Percentiles rank a stretch among this genome's conserved stretches.
Conservation (phyloP, 2,797 vertebrate genomes). For the Onychomys torridus region DNA sequence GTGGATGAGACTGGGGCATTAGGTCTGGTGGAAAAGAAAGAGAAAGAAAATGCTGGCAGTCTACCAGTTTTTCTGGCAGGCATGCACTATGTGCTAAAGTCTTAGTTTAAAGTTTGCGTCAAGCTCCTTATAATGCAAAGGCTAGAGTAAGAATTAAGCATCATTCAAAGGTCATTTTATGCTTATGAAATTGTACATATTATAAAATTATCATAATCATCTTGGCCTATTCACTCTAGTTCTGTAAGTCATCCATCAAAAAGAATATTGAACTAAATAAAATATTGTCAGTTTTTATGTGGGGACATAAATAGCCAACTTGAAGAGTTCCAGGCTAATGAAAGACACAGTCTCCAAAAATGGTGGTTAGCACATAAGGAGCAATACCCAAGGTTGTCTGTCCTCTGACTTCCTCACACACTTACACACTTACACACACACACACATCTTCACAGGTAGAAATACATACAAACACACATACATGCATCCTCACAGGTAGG, state of each 20-base stretch:
- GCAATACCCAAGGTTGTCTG: not conserved
- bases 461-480: not conserved
- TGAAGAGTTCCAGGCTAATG: not conserved
- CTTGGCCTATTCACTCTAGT: conserved; percentile 48
- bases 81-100: not conserved
- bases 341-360: not conserved
- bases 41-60: not conserved
- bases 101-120: conserved; percentile 23
- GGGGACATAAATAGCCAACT: not conserved
- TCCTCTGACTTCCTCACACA: not conserved
- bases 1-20: not conserved
- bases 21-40: not conserved
- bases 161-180: conserved; percentile 33
- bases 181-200: conserved; percentile 44
- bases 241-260: conserved; percentile 64
- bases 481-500: not conserved
- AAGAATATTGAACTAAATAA: conserved; percentile 50
- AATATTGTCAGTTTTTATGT: conserved; percentile 61
- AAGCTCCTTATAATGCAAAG: conserved; percentile 28
- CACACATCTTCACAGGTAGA: not conserved
- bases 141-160: not conserved
- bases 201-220: conserved; percentile 42
- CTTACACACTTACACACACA: not conserved
- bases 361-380: not conserved
- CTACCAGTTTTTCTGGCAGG: not conserved